Base-by-base conservation (phyloP, 2,888 invertebrate genomes). In the Gisinianus flammeolus region DNA sequence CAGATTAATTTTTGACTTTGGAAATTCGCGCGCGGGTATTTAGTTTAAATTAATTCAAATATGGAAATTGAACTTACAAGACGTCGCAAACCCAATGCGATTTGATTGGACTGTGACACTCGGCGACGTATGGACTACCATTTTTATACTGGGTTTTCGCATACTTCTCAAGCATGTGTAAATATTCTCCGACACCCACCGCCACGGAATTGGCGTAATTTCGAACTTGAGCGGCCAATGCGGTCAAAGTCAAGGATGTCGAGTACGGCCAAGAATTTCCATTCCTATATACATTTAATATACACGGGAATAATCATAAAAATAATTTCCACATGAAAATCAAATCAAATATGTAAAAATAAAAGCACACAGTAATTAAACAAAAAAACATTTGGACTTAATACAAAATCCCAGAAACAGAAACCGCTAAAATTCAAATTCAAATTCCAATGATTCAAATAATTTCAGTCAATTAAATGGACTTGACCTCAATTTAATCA, bases 241-340 rank as follows among this genome's bases (percentile, higher is more conserved):
- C 71, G 24, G 79, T 79, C 1, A 84, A 74, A 1, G 82, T 83
- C 26, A 78, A 35, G 0, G 82, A 80, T 0, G 84, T 82, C 19
- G 81, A 81, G 56, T 84, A 84, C 10, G 84, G 84, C 84, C 84
- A 84, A 10, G 81, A 81, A 58, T 84, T 84, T 12, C 84, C 84
- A 68, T 84, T 84, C 84, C 84, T 84, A 30, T 58, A 56, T 12
- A 56, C 19, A 56, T 12, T 56, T 56, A 19, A 19, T 12, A 56
- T 12, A 56, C 4, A 22, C n/a, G n/a, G n/a, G n/a, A n/a, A n/a
- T n/a, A n/a, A n/a, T n/a, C n/a, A n/a, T n/a, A n/a, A n/a, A n/a
- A n/a, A n/a, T n/a, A n/a, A n/a, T n/a, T n/a, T n/a, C n/a, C n/a
- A n/a, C n/a, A n/a, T n/a, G n/a, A n/a, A n/a, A n/a, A n/a, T n/a